phyloP scores from a whole-genome alignment of 2,888 invertebrate genomes.

The Oscheius sp. region DNA sequence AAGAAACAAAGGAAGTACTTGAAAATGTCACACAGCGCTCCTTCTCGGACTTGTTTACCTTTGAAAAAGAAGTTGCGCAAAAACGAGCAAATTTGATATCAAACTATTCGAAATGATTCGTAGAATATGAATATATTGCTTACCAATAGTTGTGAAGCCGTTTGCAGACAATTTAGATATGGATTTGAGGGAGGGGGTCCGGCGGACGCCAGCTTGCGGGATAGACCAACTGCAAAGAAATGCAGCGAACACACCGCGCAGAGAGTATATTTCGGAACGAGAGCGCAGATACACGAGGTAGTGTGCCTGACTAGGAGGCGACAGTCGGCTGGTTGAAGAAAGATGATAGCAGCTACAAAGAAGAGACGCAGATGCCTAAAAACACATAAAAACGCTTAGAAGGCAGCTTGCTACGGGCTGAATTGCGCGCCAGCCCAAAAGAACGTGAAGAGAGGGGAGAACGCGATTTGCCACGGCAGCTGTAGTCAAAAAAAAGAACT shows the following conservation, averaged over 20 bases:
- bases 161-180: conserved; percentile 24
- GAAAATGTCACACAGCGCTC: background rate
- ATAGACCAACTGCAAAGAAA: conserved; percentile 32
- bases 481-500: conserved; percentile 31
- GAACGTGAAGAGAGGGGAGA: conserved; percentile 27
- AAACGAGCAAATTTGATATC: background rate
- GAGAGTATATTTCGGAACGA: conserved; percentile 20
- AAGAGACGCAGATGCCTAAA: conserved; percentile 21
- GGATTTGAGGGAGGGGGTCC: conserved; percentile 29
- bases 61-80: background rate
- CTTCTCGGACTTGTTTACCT: conserved; percentile 16
- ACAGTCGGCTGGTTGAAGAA: conserved; percentile 7
- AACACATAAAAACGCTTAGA: conserved; percentile 27
- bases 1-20: background rate
- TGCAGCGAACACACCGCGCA: conserved; percentile 26
- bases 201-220: conserved; percentile 31
- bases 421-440: conserved; percentile 29
- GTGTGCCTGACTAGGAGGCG: background rate
- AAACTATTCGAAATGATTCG: background rate
- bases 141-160: conserved; percentile 24
- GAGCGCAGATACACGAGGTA: conserved; percentile 16
- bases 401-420: conserved; percentile 10
- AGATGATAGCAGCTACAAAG: background rate
- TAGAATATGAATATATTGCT: conserved; percentile 1
- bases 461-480: conserved; percentile 24